phyloP scores from a whole-genome alignment of 2,113 vertebrate genomes.

The Tragelaphus strepsiceros region DNA sequence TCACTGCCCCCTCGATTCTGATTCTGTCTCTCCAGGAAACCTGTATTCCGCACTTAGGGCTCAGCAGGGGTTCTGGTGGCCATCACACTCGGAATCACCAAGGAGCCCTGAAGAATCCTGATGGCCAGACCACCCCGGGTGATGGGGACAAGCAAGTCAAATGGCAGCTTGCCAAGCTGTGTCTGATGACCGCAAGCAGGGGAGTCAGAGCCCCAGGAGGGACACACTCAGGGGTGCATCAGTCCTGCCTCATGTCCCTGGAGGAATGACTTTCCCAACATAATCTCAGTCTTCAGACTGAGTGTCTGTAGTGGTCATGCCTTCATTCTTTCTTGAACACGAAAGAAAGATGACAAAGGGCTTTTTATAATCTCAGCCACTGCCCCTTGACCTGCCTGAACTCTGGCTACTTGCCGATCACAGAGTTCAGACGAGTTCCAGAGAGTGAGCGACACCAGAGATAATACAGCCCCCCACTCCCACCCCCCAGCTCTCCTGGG shows the following conservation, averaged over 20 bases:
- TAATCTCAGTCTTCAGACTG: background rate
- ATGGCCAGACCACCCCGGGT: background rate
- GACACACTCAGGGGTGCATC: background rate
- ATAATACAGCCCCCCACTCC: background rate
- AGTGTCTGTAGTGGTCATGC: background rate
- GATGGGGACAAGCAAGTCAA: background rate
- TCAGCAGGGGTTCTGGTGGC: background rate
- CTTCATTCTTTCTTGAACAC: background rate
- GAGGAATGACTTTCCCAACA: background rate
- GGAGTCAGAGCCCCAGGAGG: background rate
- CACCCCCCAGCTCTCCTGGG: background rate
- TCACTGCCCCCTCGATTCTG: background rate
- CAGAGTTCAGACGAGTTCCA: background rate
- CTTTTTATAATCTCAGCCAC: background rate
- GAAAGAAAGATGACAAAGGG: background rate
- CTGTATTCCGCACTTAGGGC: background rate
- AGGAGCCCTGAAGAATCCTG: background rate
- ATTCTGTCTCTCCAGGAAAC: background rate
- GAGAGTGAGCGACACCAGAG: background rate
- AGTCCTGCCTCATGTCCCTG: background rate
- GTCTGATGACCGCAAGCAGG: background rate
- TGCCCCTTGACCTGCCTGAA: background rate
- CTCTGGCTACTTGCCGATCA: background rate
- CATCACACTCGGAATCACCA: background rate
- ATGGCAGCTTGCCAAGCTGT: background rate